A percentile compares a stretch with the other conserved stretches of the same genome.
Conservation (phyloP, 2,888 invertebrate genomes). For the Phanerotoma sp. region DNA sequence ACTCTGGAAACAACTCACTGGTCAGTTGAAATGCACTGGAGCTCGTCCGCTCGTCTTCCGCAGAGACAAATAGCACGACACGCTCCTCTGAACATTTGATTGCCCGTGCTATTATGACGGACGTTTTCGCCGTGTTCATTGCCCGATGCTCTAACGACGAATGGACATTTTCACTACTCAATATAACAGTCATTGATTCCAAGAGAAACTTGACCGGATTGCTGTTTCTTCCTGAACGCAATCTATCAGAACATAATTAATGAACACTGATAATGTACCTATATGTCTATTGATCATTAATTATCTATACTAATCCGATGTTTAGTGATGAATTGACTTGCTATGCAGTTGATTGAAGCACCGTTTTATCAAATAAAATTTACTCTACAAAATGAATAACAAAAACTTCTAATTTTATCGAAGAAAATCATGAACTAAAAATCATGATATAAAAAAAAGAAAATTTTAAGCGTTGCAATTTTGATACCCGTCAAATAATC, state of each 20-base stretch:
- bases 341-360: no score
- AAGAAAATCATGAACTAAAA: no score
- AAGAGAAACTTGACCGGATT: slow-evolving; percentile 22
- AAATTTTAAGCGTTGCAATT: no score
- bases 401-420: no score
- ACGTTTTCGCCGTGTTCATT: slow-evolving; percentile 45
- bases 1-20: slow-evolving; percentile 3
- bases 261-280: neutral
- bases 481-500: no score
- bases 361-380: no score
- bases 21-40: slow-evolving; percentile 29
- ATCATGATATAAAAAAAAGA: no score
- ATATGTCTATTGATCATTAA: neutral
- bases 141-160: slow-evolving; percentile 29
- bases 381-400: no score
- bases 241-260: neutral
- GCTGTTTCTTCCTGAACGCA: slow-evolving; percentile 16
- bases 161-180: slow-evolving; percentile 1
- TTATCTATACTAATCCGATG: slow-evolving; percentile 6
- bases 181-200: neutral
- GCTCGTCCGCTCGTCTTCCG: slow-evolving; percentile 53
- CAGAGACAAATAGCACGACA: slow-evolving; percentile 42
- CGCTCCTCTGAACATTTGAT: slow-evolving; percentile 54
- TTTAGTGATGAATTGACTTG: slow-evolving; percentile 19
- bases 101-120: slow-evolving; percentile 54